Evolutionary conservation across 2,888 invertebrate genomes (phyloP).

Genomic region (Hemithea aestivaria): DNA sequence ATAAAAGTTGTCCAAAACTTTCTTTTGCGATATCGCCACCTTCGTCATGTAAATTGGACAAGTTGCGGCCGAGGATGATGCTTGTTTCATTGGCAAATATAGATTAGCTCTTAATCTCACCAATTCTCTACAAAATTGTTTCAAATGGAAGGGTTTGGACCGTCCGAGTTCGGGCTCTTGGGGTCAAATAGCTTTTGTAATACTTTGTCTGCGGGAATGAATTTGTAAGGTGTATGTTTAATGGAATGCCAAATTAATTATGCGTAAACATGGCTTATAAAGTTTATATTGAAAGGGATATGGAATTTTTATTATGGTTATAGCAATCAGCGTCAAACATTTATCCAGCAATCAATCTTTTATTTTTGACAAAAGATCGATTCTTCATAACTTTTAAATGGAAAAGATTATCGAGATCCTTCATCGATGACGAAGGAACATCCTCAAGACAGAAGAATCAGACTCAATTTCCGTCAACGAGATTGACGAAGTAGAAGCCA

Average conservation of each 20-base stretch:
- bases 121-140: conserved; percentile 56
- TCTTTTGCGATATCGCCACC: conserved; percentile 76
- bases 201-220: conserved; percentile 21
- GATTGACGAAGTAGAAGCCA: conserved; percentile 33
- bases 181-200: conserved; percentile 34
- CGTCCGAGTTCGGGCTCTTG: conserved; percentile 23
- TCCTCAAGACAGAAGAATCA: conserved; percentile 20
- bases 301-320: no score
- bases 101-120: conserved; percentile 65
- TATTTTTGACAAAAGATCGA: no score
- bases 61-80: conserved; percentile 63
- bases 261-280: no score
- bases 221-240: conserved; percentile 9
- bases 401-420: conserved; percentile 13
- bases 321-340: no score
- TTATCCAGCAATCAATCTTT: no score
- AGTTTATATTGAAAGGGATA: no score
- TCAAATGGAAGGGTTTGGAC: conserved; percentile 33
- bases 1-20: conserved; percentile 73
- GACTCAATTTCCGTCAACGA: conserved; percentile 34
- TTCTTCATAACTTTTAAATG: conserved; percentile 15
- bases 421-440: conserved; percentile 28
- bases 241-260: neutral
- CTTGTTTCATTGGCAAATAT: conserved; percentile 67
- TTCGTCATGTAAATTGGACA: conserved; percentile 77